Evolutionary conservation across 2,888 invertebrate genomes (phyloP).

Genomic region (Lithophane socia): DNA sequence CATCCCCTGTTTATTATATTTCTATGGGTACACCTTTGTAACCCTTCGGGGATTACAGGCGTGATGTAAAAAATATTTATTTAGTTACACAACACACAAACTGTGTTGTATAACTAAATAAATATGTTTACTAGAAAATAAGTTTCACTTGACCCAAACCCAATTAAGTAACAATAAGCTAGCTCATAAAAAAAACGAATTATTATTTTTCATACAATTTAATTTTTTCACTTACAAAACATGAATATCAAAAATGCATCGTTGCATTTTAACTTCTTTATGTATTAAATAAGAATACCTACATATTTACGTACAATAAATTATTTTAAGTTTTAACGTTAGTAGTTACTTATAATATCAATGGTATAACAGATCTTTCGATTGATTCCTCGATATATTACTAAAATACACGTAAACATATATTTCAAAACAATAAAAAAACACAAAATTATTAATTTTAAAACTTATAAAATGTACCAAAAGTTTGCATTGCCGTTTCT

Average conservation of each 20-base stretch:
- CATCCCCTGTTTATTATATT: no score
- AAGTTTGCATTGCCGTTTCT: conserved; percentile 33
- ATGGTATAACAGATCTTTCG: conserved; percentile 82
- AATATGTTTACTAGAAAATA: not conserved
- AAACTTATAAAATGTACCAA: conserved; percentile 35
- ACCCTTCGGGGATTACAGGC: no score
- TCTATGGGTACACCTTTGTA: no score
- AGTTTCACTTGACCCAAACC: not conserved
- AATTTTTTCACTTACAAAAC: conserved; percentile 73
- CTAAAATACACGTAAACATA: conserved; percentile 57
- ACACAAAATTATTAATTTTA: conserved; percentile 43
- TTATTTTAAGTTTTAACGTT: conserved; percentile 75
- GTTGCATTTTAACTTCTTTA: conserved; percentile 58
- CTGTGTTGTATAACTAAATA: no score
- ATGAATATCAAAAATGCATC: conserved; percentile 71
- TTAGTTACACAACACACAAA: no score
- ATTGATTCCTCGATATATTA: conserved; percentile 64
- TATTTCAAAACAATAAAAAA: conserved; percentile 57
- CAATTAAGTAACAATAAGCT: not conserved
- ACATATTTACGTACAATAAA: conserved; percentile 75
- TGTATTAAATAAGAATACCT: conserved; percentile 64
- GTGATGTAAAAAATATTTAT: not conserved
- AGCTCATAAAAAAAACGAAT: not conserved
- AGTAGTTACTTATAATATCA: conserved; percentile 82
- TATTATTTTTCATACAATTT: conserved; percentile 62